Evolutionary conservation across 2,797 vertebrate species (phyloP), one percentile per base, ranked within the genome.

Genomic region (Lepidocolaptes lacrymiger): DNA sequence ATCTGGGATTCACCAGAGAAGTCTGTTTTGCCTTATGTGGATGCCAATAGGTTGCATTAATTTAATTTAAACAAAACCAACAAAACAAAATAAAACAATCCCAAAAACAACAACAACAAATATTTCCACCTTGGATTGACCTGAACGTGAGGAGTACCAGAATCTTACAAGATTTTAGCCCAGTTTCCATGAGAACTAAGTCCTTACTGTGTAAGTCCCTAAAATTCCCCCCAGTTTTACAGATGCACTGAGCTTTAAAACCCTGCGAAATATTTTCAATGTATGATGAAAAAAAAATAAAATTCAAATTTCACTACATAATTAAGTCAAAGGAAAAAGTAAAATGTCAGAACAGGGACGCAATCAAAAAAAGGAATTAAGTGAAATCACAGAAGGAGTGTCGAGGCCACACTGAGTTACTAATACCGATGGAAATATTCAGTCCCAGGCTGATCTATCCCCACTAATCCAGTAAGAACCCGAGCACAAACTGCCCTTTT

Each of bases 1-100:
- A 56, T 5, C 7, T 24, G 26, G 14, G 15, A 54, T 55, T 58
- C 43, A 66, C 34, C 23, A 0, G 0, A n/a, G 46, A 48, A 9
- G 5, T 36, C 56, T 37, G 3, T 5, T 85, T 76, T 79, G 26
- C 71, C 19, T n/a, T 17, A 32, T 4, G 2, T 1, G 6, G 15
- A 55, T 51, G 19, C 19, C 52, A 44, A 58, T 10, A 43, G 20
- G 17, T 6, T 30, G 22, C 14, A 48, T 19, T 28, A 12, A 6
- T 48, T 37, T 22, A 18, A 36, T 43, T 44, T 12, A 44, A 64
- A 64, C 21, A 13, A 32, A 27, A 10, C 10, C 20, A 44, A 34
- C 3, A 20, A 44, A 44, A 44, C 20, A 44, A 46, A 44, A 44
- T 11, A 21, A 44, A 44, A 44, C 20, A 44, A 46, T 10, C 21